Conservation (phyloP, 2,113 vertebrate genomes). For the Stomatorhinus ivindoensis region DNA sequence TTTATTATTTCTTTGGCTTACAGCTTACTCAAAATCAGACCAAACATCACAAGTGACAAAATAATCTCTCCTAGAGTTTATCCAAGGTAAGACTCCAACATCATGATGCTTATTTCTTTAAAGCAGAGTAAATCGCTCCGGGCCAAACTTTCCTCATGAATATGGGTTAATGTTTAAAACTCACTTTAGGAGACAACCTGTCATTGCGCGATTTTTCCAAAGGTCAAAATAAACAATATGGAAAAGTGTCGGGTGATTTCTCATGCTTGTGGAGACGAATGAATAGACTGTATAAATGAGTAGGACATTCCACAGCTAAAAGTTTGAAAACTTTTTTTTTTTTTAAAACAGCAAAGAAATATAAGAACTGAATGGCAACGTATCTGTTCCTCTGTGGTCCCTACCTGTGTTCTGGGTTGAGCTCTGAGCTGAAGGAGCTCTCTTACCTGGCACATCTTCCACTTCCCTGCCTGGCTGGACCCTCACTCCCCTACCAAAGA, state of each 20-base stretch:
- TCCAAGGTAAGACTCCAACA: background rate
- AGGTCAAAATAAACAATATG: background rate
- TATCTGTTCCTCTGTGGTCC: background rate
- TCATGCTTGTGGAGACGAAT: background rate
- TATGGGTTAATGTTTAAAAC: background rate
- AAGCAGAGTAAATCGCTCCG: background rate
- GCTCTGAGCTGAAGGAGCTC: constrained; percentile 19
- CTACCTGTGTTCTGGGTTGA: background rate
- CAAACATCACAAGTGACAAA: background rate
- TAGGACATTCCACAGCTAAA: background rate
- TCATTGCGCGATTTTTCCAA: background rate
- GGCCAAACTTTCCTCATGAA: background rate
- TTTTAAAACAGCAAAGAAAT: background rate
- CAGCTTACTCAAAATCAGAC: background rate
- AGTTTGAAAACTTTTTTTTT: background rate
- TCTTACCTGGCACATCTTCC: constrained; percentile 22
- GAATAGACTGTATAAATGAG: background rate
- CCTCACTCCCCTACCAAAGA: constrained; percentile 24
- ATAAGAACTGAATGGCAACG: background rate
- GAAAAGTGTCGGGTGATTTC: background rate
- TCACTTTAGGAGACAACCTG: background rate
- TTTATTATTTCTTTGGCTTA: background rate
- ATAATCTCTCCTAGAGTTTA: background rate
- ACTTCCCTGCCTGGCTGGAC: constrained; percentile 21
- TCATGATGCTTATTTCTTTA: background rate